Evolutionary conservation across 2,888 invertebrate species (phyloP).

Genomic region (Sesia bembeciformis): DNA sequence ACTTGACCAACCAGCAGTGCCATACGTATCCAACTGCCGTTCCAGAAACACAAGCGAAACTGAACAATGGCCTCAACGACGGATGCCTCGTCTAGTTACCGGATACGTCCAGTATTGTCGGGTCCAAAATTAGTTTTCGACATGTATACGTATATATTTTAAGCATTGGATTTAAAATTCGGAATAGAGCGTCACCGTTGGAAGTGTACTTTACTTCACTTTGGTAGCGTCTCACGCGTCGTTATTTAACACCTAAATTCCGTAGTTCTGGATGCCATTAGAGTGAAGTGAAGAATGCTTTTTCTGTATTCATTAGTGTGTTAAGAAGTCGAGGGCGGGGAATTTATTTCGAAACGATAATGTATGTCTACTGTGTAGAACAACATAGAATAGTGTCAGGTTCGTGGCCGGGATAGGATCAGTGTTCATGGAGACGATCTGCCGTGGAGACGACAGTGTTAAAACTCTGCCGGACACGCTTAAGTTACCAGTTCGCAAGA

Average conservation of each 20-base stretch:
- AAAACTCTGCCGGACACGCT: too few species aligned
- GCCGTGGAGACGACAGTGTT: too few species aligned
- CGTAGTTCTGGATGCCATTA: neutral
- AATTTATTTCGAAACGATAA: slow-evolving; percentile 70
- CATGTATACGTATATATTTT: slow-evolving; percentile 59
- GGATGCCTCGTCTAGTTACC: slow-evolving; percentile 75
- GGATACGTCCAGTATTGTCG: slow-evolving; percentile 25
- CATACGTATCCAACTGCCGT: slow-evolving; percentile 67
- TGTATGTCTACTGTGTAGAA: slow-evolving; percentile 74
- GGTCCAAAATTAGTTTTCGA: slow-evolving; percentile 61
- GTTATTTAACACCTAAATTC: neutral
- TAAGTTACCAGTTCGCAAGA: too few species aligned
- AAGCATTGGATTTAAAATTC: slow-evolving; percentile 52
- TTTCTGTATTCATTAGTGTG: neutral
- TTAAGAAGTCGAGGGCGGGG: slow-evolving; percentile 26
- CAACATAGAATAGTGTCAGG: slow-evolving; percentile 31
- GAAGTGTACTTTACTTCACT: slow-evolving; percentile 17
- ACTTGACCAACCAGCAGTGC: slow-evolving; percentile 63
- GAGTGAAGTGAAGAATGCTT: too few species aligned
- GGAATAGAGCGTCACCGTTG: slow-evolving; percentile 59
- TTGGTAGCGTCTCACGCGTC: slow-evolving; percentile 6
- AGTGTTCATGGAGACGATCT: too few species aligned
- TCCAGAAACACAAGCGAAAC: slow-evolving; percentile 59
- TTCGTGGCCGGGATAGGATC: neutral
- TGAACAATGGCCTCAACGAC: slow-evolving; percentile 74